Evolutionary conservation across 1,140 invertebrate genomes (phyloP).

Genomic region (Ceratosolen solmsi): DNA sequence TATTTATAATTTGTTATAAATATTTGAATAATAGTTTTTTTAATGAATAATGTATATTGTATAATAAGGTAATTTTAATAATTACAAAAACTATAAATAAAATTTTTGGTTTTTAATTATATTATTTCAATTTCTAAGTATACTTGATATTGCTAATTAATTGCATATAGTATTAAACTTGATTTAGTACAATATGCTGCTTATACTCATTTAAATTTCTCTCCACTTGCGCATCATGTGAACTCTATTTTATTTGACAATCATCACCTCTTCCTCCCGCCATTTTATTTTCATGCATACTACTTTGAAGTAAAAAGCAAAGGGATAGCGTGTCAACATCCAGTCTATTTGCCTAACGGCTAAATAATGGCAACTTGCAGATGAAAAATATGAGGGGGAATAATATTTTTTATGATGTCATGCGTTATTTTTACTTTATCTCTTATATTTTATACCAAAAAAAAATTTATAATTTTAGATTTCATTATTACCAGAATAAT

Average conservation of each 20-base stretch:
- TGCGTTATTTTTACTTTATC: background rate
- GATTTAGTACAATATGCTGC: slow-evolving; percentile 72
- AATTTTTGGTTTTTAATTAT: too few relatives aligned
- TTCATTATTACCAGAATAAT: too few relatives aligned
- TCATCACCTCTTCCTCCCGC: background rate
- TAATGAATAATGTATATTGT: too few relatives aligned
- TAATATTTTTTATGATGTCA: background rate
- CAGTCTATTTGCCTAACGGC: slow-evolving; percentile 70
- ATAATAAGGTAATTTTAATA: too few relatives aligned
- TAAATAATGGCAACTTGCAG: slow-evolving; percentile 64
- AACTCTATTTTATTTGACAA: slow-evolving; percentile 11
- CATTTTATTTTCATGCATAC: background rate
- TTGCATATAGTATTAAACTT: slow-evolving; percentile 70
- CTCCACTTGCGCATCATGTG: slow-evolving; percentile 34
- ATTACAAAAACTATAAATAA: too few relatives aligned
- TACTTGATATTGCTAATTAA: slow-evolving; percentile 66
- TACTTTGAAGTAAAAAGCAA: slow-evolving; percentile 61
- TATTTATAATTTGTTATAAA: background rate
- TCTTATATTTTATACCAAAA: background rate
- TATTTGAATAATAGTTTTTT: background rate
- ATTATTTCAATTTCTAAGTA: slow-evolving; percentile 21
- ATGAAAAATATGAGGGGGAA: slow-evolving; percentile 31
- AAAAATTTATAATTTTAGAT: background rate
- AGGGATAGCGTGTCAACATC: slow-evolving; percentile 64
- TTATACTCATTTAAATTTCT: slow-evolving; percentile 72